Conservation (phyloP, 64 coral and sea anemone genomes). For the Montipora sp. region DNA sequence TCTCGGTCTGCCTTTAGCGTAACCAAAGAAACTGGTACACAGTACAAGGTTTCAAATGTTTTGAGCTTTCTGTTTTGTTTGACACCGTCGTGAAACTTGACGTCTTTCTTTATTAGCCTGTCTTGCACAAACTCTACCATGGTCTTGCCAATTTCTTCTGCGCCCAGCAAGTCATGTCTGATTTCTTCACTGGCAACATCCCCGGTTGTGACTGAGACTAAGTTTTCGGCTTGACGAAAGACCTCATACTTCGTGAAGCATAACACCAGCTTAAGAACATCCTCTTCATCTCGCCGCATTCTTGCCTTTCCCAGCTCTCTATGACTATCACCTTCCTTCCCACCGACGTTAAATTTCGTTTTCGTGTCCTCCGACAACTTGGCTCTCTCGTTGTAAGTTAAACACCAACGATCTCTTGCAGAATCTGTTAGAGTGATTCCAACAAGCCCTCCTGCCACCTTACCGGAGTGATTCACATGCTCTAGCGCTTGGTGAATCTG, state of each 20-base stretch:
- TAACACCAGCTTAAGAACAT: constrained; percentile 36
- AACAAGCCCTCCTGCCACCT: constrained; percentile 69
- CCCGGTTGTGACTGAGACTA: constrained; percentile 60
- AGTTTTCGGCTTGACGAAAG: constrained; percentile 18
- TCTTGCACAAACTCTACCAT: constrained; percentile 42
- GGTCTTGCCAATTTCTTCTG: constrained; percentile 22
- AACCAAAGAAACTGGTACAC: constrained; percentile 40
- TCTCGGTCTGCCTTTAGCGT: constrained; percentile 70
- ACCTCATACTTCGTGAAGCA: constrained; percentile 58
- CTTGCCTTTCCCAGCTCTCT: constrained; percentile 49
- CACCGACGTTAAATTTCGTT: constrained; percentile 57
- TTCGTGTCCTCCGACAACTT: constrained; percentile 71
- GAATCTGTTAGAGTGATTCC: constrained; percentile 65
- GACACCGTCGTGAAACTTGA: constrained; percentile 66
- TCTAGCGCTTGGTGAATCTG: constrained; percentile 85
- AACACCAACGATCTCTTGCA: constrained; percentile 66
- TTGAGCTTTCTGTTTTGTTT: constrained; percentile 62
- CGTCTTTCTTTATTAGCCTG: constrained; percentile 52
- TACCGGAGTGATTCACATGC: constrained; percentile 70
- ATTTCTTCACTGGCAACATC: constrained; percentile 9
- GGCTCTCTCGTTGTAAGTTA: constrained; percentile 71
- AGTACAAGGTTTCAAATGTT: constrained; percentile 66
- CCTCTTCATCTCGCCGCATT: constrained; percentile 57
- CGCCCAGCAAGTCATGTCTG: constrained; percentile 39
- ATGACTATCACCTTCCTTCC: constrained; percentile 13